Evolutionary conservation across 2,797 vertebrate species (phyloP), one percentile per base, ranked within the genome.

Genomic region (Gallinago nigripennis): DNA sequence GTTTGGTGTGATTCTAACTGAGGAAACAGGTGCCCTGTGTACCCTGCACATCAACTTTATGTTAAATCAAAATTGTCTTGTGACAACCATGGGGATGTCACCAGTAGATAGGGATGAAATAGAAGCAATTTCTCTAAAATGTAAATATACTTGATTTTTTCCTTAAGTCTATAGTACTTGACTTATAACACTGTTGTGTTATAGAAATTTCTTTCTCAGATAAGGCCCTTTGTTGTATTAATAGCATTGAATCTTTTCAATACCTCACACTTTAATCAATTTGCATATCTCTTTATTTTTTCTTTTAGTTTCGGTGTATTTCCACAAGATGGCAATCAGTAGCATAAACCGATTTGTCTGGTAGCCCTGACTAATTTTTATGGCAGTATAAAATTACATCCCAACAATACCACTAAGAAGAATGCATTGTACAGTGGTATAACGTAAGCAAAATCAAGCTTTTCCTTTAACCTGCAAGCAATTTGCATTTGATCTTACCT

Each of bases 401-500:
- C 39, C 8, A 48, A 11, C 8, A 61, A 61, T 23, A 65, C 5
- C 8, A 27, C 9, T 77, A 8, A 30, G 16, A 89, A 57, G 45
- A 43, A 80, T 27, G 9, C 19, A 70, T 30, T 43, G 8, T 30
- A 41, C 16, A 41, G 30, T 41, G 28, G 30, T 30, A 33, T 14
- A 50, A 41, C 10, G 31, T 33, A 73, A 72, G 0, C 2, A 50
- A 78, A 82, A 89, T 10, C 8, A 82, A 64, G 14, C 4, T 90
- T 90, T 68, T 53, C 25, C 28, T 82, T 91, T 68, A 71, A 61
- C 28, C 30, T 81, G 13, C 8, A 65, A 75, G 6, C 8, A 71
- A 39, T 5, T 41, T 50, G 50, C 43, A 28, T 78, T 79, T 81
- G 27, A 43, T 69, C 86, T 94, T 95, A 97, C 99, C 99, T 95